Conservation (phyloP, 2,888 invertebrate genomes). For the Apeira syringaria region DNA sequence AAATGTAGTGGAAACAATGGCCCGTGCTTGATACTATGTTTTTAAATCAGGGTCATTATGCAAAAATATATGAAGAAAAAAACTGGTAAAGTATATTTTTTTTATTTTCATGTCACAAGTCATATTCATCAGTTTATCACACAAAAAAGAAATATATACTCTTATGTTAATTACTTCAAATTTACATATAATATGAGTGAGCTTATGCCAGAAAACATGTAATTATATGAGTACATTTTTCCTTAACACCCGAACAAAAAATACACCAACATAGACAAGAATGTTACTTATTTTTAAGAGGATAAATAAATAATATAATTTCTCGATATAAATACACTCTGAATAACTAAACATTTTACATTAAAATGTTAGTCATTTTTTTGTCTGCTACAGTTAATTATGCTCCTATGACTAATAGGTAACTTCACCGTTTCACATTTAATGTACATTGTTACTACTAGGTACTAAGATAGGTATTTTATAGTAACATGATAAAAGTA, state of each 20-base stretch:
- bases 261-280: slow-evolving; percentile 7
- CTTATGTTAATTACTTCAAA: slow-evolving; percentile 7
- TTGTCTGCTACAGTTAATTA: slow-evolving; percentile 16
- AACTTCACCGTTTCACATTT: slow-evolving; percentile 65
- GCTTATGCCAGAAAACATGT: not conserved
- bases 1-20: slow-evolving; percentile 10
- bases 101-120: slow-evolving; percentile 40
- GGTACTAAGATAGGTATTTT: slow-evolving; percentile 8
- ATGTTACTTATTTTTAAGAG: slow-evolving; percentile 13
- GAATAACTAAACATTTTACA: slow-evolving; percentile 37
- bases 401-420: slow-evolving; percentile 59
- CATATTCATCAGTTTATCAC: slow-evolving; percentile 34
- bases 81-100: slow-evolving; percentile 5
- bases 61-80: slow-evolving; percentile 14
- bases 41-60: slow-evolving; percentile 3
- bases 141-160: slow-evolving; percentile 33
- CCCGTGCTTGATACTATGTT: slow-evolving; percentile 1
- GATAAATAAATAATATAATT: slow-evolving; percentile 39
- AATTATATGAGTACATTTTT: slow-evolving; percentile 1
- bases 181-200: slow-evolving; percentile 15
- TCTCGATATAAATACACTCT: slow-evolving; percentile 67
- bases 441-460: slow-evolving; percentile 47
- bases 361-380: slow-evolving; percentile 16
- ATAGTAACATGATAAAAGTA: slow-evolving; percentile 19
- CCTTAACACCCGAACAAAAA: slow-evolving; percentile 1